Percentiles rank a stretch among this genome's conserved stretches.
Conservation (phyloP, 2,888 invertebrate genomes). For the Adelognathus sp. region DNA sequence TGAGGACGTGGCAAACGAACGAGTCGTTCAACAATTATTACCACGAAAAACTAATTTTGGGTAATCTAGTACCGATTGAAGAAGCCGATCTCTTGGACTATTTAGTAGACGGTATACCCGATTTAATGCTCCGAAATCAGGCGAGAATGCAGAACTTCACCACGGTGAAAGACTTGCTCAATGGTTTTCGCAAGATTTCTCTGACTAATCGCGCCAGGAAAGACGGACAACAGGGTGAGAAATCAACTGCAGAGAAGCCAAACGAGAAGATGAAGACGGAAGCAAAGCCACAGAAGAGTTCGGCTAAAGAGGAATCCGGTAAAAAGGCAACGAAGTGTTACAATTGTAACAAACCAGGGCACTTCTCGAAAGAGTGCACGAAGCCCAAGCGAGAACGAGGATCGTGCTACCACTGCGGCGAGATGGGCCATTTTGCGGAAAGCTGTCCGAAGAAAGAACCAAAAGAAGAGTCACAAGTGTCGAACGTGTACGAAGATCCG, state of each 20-base stretch:
- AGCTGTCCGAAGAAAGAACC: conserved; percentile 4
- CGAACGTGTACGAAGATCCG: conserved; percentile 36
- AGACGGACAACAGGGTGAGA: conserved; percentile 11
- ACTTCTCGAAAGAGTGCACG: conserved; percentile 21
- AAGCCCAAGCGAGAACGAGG: conserved; percentile 8
- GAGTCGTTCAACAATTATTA: conserved; percentile 58
- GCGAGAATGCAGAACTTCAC: conserved; percentile 44
- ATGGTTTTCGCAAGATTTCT: conserved; percentile 43
- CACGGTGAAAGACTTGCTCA: conserved; percentile 35
- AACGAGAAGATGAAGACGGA: neutral
- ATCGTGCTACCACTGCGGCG: conserved; percentile 33
- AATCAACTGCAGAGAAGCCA: conserved; percentile 2
- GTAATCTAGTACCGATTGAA: conserved; percentile 48
- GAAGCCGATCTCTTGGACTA: conserved; percentile 47
- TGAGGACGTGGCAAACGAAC: conserved; percentile 44
- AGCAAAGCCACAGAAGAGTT: neutral
- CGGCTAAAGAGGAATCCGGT: neutral
- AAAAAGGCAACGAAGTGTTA: conserved; percentile 13
- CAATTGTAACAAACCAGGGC: conserved; percentile 41
- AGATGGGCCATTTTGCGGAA: conserved; percentile 15
- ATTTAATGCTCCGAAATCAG: conserved; percentile 27
- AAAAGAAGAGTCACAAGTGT: conserved; percentile 17
- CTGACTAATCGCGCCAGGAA: conserved; percentile 5
- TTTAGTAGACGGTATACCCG: conserved; percentile 43
- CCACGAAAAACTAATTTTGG: conserved; percentile 53